Base-by-base conservation (phyloP, 2,888 invertebrate species). In the Caenorhabditis sp. region DNA sequence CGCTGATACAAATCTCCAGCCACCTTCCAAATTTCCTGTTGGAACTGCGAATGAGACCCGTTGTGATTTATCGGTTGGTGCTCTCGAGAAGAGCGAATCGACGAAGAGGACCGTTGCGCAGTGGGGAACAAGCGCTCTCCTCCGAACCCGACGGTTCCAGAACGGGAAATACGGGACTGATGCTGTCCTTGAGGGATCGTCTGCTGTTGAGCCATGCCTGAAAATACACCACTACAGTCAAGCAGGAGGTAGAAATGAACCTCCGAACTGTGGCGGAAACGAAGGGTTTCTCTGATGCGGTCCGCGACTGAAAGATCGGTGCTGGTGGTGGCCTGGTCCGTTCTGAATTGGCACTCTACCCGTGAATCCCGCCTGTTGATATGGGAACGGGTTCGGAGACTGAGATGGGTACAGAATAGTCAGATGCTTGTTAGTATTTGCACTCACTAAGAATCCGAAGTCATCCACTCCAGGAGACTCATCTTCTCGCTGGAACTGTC, bases 1-100 rank as follows among this genome's bases (percentile, higher is more conserved):
- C 74, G 74, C 7, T 55, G 66, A 41, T 46, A 66, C 2, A 74
- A 37, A 8, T 74, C 74, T 1, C 66, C 74, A 11, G 66, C 66
- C 0, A 66, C 58, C 35, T 68, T 68, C 68, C 68, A 68, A 20
- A 41, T 27, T 2, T 58, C 68, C 24, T 58, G 68, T 13, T 58
- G 68, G 8, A 45, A 11, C 4, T 43, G 59, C 32, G 61, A 48
- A 9, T 27, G 32, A 20, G n/a, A 2, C 8, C 15, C 41, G 27
- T 17, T 43, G 41, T 27, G 26, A 0, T 39, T 13, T 1, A 20
- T 15, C 2, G 39, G 39, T 13, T 22, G 13, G 9, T 26, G 22
- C 11, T 59, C 58, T 30, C 68, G 53, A 5, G 39, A 41, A 5
- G 63, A n/a, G 30, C 55, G 55, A 15, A 17, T 15, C 13, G 3